Evolutionary conservation across 1,140 invertebrate genomes (phyloP).

Genomic region (Mylabris phalerata): DNA sequence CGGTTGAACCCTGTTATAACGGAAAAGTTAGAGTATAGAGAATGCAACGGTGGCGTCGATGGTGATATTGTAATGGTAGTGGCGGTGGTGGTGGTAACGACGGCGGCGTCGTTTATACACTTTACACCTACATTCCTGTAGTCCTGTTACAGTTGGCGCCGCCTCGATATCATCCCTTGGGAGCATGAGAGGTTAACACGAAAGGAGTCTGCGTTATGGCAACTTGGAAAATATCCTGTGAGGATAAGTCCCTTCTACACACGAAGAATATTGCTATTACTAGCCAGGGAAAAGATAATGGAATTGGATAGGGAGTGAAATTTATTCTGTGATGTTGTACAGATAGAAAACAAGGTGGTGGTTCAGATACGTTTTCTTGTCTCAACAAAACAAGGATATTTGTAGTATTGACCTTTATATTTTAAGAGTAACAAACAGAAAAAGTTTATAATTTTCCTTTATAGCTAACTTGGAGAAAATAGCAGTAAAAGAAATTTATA

Average conservation of each 20-base stretch:
- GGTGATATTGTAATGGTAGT: neutral
- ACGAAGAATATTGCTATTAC: conserved; percentile 14
- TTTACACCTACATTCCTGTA: conserved; percentile 11
- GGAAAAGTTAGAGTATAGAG: too few relatives aligned
- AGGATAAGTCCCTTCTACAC: conserved; percentile 12
- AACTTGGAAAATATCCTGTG: conserved; percentile 11
- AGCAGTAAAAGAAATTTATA: too few relatives aligned
- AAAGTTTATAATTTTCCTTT: too few relatives aligned
- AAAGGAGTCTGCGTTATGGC: conserved; percentile 12
- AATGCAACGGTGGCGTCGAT: too few relatives aligned
- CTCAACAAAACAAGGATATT: too few relatives aligned
- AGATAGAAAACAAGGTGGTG: conserved; percentile 4
- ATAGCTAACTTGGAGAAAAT: too few relatives aligned
- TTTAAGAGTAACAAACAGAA: too few relatives aligned
- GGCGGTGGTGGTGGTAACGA: neutral
- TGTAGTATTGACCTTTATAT: too few relatives aligned
- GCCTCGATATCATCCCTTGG: conserved; percentile 11
- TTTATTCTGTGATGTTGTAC: conserved; percentile 9
- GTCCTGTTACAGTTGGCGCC: conserved; percentile 15
- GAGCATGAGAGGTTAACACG: conserved; percentile 14
- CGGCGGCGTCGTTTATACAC: neutral
- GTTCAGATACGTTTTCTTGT: too few relatives aligned
- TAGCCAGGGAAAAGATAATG: conserved; percentile 13
- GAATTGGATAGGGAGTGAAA: conserved; percentile 15
- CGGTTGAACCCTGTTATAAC: too few relatives aligned